A percentile compares a stretch with the other conserved stretches of the same genome.
Evolutionary conservation across 2,113 vertebrate genomes (phyloP).

Genomic region (Entosphenus tridentatus): DNA sequence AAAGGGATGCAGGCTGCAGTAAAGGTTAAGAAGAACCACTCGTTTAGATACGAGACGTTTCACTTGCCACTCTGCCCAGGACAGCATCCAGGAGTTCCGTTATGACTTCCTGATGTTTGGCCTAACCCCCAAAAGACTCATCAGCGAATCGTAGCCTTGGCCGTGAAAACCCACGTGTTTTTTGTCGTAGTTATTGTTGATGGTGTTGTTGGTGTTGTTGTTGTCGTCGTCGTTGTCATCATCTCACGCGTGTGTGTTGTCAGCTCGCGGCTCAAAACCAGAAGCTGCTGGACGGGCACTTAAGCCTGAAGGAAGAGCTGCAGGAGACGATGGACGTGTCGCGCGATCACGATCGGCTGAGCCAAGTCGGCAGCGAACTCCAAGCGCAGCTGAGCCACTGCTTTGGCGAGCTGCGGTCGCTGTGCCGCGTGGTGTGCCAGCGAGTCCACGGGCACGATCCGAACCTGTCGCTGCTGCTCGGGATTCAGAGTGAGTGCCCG

Average conservation of each 20-base stretch:
- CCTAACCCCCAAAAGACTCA: no score
- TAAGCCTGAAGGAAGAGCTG: conserved; percentile 60
- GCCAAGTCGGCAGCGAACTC: conserved; percentile 24
- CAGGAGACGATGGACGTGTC: conserved; percentile 22
- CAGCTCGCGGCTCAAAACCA: conserved; percentile 80
- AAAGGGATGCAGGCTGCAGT: no score
- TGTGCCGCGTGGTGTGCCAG: conserved; percentile 75
- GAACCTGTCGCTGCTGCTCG: conserved; percentile 77
- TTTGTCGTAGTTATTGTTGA: no score
- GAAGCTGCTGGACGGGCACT: conserved; percentile 69
- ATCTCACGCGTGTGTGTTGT: not conserved
- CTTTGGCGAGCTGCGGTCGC: conserved; percentile 53
- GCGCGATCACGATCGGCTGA: conserved; percentile 20
- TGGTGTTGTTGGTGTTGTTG: no score
- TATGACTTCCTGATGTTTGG: no score
- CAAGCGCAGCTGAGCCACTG: conserved; percentile 50
- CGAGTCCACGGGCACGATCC: conserved; percentile 68
- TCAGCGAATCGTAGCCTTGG: no score
- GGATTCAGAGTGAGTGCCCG: conserved; percentile 49
- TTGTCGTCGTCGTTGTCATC: no score
- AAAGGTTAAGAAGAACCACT: no score
- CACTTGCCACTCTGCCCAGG: no score
- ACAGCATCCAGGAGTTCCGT: no score
- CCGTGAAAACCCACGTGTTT: no score
- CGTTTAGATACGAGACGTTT: no score